These are phyloP conservation scores for Scolopax mira DNA, from an alignment of 2,113 vertebrate genomes.

Conservation along the genomic window DNA sequence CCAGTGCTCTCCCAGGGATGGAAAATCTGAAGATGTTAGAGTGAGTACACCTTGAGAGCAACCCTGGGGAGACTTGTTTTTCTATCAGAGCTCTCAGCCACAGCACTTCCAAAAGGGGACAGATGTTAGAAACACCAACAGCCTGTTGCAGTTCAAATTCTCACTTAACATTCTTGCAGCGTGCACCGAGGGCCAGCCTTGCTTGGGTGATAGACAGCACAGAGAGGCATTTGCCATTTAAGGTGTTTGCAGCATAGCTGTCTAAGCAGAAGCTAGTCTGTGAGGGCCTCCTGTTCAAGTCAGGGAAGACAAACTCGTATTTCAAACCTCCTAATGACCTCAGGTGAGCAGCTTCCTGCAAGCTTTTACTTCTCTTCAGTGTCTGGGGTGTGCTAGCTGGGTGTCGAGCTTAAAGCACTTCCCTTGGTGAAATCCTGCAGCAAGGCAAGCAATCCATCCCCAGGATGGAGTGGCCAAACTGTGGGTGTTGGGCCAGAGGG, in stretches of 20 bases:
- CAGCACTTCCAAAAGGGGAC: accelerated
- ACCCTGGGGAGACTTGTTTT: not conserved
- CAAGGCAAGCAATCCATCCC: not conserved
- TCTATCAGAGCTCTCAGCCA: not conserved
- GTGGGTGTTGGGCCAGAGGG: not conserved
- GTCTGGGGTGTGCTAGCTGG: not conserved
- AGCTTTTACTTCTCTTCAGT: not conserved
- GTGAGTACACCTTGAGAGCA: conserved; percentile 70
- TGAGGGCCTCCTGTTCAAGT: not conserved
- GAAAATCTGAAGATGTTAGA: conserved; percentile 78
- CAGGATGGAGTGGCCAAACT: not conserved
- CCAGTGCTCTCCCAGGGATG: conserved; percentile 75
- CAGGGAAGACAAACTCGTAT: not conserved
- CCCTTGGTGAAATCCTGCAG: not conserved
- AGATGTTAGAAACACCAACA: not conserved
- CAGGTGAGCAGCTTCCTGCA: not conserved
- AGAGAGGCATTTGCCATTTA: not conserved
- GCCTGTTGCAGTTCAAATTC: not conserved
- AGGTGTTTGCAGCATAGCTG: not conserved
- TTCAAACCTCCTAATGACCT: not conserved
- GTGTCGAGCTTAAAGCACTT: accelerated
- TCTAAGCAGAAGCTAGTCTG: not conserved
- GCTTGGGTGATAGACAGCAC: not conserved
- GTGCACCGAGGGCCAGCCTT: not conserved
- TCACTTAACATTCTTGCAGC: not conserved